Evolutionary conservation across 1,140 invertebrate species (phyloP).

Genomic region (Hycleus cichorii): DNA sequence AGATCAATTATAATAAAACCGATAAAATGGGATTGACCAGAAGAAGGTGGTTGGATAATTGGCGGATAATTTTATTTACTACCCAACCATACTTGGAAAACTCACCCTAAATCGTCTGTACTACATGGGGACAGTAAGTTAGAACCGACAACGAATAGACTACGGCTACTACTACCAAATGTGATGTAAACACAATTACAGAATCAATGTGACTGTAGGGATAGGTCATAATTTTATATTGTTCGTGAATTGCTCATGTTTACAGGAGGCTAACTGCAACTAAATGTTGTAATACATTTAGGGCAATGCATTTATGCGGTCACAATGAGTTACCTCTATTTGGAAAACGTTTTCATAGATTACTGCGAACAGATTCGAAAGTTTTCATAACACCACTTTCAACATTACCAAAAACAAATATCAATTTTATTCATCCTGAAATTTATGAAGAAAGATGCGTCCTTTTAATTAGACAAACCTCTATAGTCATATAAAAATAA

Average conservation of each 20-base stretch:
- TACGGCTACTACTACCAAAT: neutral
- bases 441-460: neutral
- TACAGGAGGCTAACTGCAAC: slow-evolving; percentile 22
- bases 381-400: too few species aligned
- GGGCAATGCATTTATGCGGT: slow-evolving; percentile 3
- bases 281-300: slow-evolving; percentile 15
- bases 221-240: slow-evolving; percentile 25
- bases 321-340: slow-evolving; percentile 2
- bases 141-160: slow-evolving; percentile 21
- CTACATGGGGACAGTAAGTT: slow-evolving; percentile 18
- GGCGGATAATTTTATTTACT: slow-evolving; percentile 21
- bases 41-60: slow-evolving; percentile 15
- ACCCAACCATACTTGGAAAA: slow-evolving; percentile 8
- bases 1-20: slow-evolving; percentile 11
- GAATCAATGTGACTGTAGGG: slow-evolving; percentile 28
- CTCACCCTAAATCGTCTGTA: slow-evolving; percentile 13
- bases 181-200: slow-evolving; percentile 31
- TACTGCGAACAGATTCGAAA: neutral
- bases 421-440: too few species aligned
- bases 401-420: too few species aligned
- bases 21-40: slow-evolving; percentile 18
- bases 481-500: slow-evolving; percentile 30
- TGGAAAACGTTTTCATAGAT: neutral
- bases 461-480: slow-evolving; percentile 31
- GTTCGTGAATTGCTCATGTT: slow-evolving; percentile 27